These are phyloP conservation scores for Seriola rivoliana DNA, from an alignment of 2,113 vertebrate genomes.

Conservation along the genomic window DNA sequence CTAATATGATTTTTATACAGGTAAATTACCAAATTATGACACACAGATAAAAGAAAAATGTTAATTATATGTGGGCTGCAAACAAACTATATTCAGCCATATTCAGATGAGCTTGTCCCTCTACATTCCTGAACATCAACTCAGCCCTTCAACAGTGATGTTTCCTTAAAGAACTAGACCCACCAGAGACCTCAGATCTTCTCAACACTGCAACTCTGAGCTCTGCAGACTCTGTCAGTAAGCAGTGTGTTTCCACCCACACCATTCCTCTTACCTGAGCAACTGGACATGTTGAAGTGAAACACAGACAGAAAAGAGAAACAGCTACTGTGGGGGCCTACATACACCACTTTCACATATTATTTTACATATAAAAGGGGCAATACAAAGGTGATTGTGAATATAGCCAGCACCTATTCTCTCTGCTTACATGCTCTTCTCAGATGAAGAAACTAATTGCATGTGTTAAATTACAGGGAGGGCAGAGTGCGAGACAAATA, in stretches of 20 bases:
- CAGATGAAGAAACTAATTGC: not conserved
- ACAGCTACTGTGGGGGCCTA: not conserved
- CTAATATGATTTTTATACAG: not conserved
- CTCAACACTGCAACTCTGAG: slow-evolving; percentile 13
- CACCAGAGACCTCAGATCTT: slow-evolving; percentile 28
- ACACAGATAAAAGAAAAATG: not conserved
- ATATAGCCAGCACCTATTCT: not conserved
- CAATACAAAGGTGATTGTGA: not conserved
- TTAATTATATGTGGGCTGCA: not conserved
- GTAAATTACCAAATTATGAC: not conserved
- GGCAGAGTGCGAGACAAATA: slow-evolving; percentile 21
- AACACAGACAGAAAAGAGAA: slow-evolving; percentile 22
- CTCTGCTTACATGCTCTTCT: slow-evolving; percentile 3
- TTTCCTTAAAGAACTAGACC: slow-evolving; percentile 17
- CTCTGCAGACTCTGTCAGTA: slow-evolving; percentile 27
- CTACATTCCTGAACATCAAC: not conserved
- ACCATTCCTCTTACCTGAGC: slow-evolving; percentile 41
- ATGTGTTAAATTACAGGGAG: slow-evolving; percentile 12
- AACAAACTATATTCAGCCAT: not conserved
- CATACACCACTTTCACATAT: not conserved
- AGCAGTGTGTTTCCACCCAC: slow-evolving; percentile 35
- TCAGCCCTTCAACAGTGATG: slow-evolving; percentile 1
- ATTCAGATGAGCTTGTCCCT: slow-evolving; percentile 11
- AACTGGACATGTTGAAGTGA: slow-evolving; percentile 26
- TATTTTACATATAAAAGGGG: slow-evolving; percentile 1